phyloP scores from a whole-genome alignment of 2,113 vertebrate species.

The Uria aalge region DNA sequence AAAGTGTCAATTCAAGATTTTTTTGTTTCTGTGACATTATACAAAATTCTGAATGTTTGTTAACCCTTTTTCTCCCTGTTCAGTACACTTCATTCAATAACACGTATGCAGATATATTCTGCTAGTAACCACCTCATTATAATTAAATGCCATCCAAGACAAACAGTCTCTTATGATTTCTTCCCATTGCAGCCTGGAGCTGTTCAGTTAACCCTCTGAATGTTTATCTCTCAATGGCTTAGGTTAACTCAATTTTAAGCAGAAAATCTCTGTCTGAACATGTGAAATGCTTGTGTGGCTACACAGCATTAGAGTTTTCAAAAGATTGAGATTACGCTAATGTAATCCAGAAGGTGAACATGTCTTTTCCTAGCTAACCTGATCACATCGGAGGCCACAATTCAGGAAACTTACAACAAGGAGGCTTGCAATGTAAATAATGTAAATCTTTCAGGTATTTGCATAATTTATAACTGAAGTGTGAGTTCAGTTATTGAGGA shows the following conservation, averaged over 20 bases:
- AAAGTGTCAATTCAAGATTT: neutral
- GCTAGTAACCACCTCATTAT: neutral
- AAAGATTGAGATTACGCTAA: neutral
- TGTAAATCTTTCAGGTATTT: neutral
- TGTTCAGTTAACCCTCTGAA: neutral
- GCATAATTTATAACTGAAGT: neutral
- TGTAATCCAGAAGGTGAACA: neutral
- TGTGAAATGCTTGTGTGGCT: neutral
- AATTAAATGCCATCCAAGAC: neutral
- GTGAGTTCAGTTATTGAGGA: neutral
- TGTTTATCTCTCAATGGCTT: neutral
- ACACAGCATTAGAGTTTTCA: neutral
- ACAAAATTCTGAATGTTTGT: neutral
- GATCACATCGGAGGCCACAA: neutral
- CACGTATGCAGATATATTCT: neutral
- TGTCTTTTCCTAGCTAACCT: neutral
- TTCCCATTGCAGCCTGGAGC: neutral
- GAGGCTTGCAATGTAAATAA: neutral
- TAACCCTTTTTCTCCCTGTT: neutral
- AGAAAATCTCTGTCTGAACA: neutral
- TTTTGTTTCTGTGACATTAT: neutral
- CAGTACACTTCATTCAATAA: neutral
- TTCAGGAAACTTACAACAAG: neutral
- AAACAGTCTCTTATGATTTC: neutral
- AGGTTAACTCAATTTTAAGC: neutral